Evolutionary conservation across 2,888 invertebrate species (phyloP).

Genomic region (Lepidochitona cinerea): DNA sequence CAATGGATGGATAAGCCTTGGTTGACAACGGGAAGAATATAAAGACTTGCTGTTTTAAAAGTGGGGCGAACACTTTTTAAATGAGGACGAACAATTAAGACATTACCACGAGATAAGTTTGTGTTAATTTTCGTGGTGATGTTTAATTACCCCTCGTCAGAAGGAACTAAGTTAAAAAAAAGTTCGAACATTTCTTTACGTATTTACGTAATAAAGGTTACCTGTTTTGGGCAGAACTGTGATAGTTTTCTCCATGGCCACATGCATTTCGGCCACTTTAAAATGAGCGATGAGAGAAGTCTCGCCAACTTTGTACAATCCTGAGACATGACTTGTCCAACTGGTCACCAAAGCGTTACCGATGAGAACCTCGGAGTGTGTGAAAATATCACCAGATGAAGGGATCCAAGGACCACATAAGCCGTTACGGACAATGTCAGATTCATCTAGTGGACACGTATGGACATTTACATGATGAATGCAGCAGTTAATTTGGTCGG

Average conservation of each 20-base stretch:
- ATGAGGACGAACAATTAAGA: no score
- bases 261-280: constrained; percentile 53
- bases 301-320: constrained; percentile 47
- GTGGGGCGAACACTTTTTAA: no score
- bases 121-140: no score
- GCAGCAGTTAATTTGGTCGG: constrained; percentile 52
- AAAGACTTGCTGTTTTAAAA: no score
- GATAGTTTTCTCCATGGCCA: constrained; percentile 45
- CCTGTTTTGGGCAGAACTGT: constrained; percentile 54
- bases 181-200: no score
- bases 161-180: no score
- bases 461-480: constrained; percentile 55
- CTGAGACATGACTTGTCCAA: constrained; percentile 49
- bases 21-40: no score
- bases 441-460: constrained; percentile 45
- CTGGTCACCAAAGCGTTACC: constrained; percentile 43
- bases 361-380: constrained; percentile 51
- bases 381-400: constrained; percentile 49
- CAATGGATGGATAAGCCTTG: no score
- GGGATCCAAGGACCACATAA: constrained; percentile 64
- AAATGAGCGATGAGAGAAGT: constrained; percentile 62
- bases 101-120: no score
- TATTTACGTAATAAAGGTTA: constrained; percentile 23
- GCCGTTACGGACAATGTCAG: constrained; percentile 27
- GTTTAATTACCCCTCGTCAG: no score